Evolutionary conservation across 2,113 vertebrate species (phyloP).

Genomic region (Xiphophorus couchianus): DNA sequence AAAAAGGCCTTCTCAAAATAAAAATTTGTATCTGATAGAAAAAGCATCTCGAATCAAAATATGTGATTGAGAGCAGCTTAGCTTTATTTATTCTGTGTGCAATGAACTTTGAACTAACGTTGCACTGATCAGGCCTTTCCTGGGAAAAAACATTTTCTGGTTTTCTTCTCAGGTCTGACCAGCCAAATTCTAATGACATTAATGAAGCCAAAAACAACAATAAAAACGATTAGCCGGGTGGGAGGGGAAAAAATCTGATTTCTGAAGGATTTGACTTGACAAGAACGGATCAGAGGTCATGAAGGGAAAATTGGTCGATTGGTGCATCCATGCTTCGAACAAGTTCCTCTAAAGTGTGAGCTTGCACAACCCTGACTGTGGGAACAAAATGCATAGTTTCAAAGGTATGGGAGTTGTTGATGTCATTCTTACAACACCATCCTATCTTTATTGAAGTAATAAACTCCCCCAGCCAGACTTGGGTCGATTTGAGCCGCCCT

Average conservation of each 20-base stretch:
- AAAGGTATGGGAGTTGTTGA: background rate
- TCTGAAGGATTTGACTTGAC: background rate
- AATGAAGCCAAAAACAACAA: too few species aligned
- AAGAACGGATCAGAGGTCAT: background rate
- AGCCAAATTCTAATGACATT: too few species aligned
- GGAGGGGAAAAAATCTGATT: background rate
- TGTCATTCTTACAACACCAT: background rate
- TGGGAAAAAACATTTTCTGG: too few species aligned
- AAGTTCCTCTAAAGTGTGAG: background rate
- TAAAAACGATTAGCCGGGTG: too few species aligned
- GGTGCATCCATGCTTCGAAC: background rate
- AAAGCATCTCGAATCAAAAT: too few species aligned
- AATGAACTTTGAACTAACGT: too few species aligned
- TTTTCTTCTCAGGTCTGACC: too few species aligned
- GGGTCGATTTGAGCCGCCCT: background rate
- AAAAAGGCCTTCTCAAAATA: too few species aligned
- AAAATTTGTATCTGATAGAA: too few species aligned
- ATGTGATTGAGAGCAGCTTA: too few species aligned
- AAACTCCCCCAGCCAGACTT: background rate
- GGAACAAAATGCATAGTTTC: background rate
- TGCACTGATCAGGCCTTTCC: too few species aligned
- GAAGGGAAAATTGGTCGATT: background rate
- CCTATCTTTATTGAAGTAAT: slow-evolving; percentile 1
- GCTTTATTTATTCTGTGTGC: too few species aligned
- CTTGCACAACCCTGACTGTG: background rate